A percentile compares a stretch with the other conserved stretches of the same genome.
These are phyloP conservation scores for Poecile atricapillus DNA, from an alignment of 2,113 vertebrate species.

Conservation along the genomic window DNA sequence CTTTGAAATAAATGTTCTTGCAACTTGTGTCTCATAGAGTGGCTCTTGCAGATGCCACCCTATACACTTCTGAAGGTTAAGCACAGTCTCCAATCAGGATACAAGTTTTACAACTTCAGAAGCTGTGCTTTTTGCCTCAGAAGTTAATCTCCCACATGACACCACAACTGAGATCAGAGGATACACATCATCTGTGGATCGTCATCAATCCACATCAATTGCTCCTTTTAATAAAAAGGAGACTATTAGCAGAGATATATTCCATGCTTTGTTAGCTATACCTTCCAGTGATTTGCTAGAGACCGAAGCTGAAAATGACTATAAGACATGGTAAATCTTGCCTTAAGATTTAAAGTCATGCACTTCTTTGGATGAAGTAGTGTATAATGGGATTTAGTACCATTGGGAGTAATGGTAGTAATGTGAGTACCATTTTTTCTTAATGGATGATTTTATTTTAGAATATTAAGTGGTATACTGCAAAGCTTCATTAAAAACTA, in stretches of 20 bases:
- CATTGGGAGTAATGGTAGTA: no score
- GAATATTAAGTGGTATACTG: background rate
- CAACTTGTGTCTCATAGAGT: background rate
- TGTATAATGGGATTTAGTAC: background rate
- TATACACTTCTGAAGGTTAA: background rate
- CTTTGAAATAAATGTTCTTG: background rate
- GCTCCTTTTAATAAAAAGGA: background rate
- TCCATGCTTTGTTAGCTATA: background rate
- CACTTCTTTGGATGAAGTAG: background rate
- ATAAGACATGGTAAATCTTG: background rate
- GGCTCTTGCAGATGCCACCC: background rate
- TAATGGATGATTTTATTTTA: background rate
- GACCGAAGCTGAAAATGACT: background rate
- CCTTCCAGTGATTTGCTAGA: background rate
- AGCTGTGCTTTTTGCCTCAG: background rate
- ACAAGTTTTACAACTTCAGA: background rate
- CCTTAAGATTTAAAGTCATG: background rate
- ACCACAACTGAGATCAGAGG: background rate
- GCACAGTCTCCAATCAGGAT: background rate
- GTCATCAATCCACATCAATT: background rate
- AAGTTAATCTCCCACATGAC: background rate
- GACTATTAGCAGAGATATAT: background rate
- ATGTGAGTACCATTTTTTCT: background rate
- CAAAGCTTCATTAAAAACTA: background rate
- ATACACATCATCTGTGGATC: background rate